Evolutionary conservation across 2,797 vertebrate species (phyloP).

Genomic region (Melanotaenia pygmaea): DNA sequence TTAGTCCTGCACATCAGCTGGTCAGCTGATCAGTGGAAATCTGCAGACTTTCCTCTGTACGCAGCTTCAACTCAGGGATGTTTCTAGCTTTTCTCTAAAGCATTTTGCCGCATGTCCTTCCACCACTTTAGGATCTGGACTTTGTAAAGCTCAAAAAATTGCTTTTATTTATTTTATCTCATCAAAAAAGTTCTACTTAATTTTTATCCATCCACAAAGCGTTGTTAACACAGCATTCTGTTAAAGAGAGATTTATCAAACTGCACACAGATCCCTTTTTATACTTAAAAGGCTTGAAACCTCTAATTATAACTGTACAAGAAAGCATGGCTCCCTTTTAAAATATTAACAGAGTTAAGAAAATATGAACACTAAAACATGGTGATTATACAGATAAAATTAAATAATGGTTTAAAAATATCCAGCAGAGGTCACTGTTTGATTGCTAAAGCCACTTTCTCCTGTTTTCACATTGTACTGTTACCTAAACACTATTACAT

Average conservation of each 20-base stretch:
- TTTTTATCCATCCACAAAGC: no score
- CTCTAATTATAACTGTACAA: neutral
- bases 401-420: conserved; percentile 15
- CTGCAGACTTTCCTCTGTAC: neutral
- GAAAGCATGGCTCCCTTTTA: neutral
- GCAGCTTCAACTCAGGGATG: neutral
- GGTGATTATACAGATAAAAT: neutral
- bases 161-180: no score
- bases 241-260: no score
- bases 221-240: no score
- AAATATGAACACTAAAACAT: neutral
- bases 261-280: no score
- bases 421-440: conserved; percentile 83
- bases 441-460: conserved; percentile 52
- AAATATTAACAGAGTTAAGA: neutral
- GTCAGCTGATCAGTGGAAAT: neutral
- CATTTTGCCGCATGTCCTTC: no score
- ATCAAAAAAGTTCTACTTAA: no score
- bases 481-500: neutral
- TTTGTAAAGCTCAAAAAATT: no score
- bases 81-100: neutral
- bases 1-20: neutral
- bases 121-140: no score
- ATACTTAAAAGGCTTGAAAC: neutral
- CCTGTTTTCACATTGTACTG: neutral